Percentiles rank a stretch among this genome's conserved stretches.
Conservation (phyloP, 2,888 invertebrate genomes). For the Geotrupes spiniger region DNA sequence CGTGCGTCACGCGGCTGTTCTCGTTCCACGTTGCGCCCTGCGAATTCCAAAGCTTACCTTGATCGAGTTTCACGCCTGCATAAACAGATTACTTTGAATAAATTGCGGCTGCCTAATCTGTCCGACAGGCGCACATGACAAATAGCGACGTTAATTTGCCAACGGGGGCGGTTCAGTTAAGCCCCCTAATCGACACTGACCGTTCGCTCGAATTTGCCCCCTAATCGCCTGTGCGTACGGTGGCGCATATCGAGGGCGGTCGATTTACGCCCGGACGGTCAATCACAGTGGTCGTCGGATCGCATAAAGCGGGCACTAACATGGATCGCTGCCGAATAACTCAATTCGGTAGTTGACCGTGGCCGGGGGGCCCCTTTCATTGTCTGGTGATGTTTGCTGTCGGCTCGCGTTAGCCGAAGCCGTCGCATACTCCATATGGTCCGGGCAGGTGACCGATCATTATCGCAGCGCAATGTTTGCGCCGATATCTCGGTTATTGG, state of each 20-base stretch:
- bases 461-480: slow-evolving; percentile 17
- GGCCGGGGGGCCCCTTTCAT: slow-evolving; percentile 10
- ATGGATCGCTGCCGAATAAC: slow-evolving; percentile 31
- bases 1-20: no score
- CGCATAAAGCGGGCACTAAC: slow-evolving; percentile 29
- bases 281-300: slow-evolving; percentile 34
- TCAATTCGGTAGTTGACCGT: slow-evolving; percentile 27
- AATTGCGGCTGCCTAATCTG: no score
- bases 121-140: neutral
- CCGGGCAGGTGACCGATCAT: slow-evolving; percentile 23
- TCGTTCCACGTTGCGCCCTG: no score
- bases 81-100: no score
- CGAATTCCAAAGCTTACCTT: no score
- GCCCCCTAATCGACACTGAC: slow-evolving; percentile 28
- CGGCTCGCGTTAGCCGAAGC: neutral
- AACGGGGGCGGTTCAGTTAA: slow-evolving; percentile 26
- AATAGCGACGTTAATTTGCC: slow-evolving; percentile 26
- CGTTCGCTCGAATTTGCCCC: slow-evolving; percentile 24
- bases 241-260: neutral
- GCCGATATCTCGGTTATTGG: slow-evolving; percentile 13
- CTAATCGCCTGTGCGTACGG: slow-evolving; percentile 8
- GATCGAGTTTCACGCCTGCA: no score
- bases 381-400: neutral
- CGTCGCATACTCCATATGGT: slow-evolving; percentile 23
- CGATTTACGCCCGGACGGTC: slow-evolving; percentile 31